Evolutionary conservation across 2,797 vertebrate species (phyloP), one percentile per base, ranked within the genome.

Genomic region (Sebastes taczanowskii): DNA sequence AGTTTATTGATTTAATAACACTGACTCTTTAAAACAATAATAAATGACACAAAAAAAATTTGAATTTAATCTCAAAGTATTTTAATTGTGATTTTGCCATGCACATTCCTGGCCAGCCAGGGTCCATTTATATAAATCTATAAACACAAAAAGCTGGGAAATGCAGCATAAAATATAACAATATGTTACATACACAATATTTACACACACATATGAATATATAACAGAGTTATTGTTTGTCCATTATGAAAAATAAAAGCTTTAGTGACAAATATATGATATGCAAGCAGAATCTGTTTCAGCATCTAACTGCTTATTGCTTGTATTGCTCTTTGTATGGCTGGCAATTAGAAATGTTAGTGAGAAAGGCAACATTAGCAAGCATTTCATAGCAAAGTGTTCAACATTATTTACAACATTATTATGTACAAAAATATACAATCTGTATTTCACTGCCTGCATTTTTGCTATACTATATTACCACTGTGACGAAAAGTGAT

Each of bases 21-120:
- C 2, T 55, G 5, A 53, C 6, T 69, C 16, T 55, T 22, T 55
- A 8, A 66, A 35, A 70, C 35, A 75, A 56, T 23, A 4, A 89
- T n/a, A 68, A 72, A 81, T 67, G 42, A 80, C 46, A 80, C 46
- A 68, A 79, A 81, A 23, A 70, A 71, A 82, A 71, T 76, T 61
- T 74, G 7, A 74, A 74, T 77, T 86, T 79, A 25, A 55, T 80
- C 30, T 53, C 56, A 8, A 55, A 77, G 42, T 83, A 11, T 75
- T 90, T 88, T 90, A 80, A 87, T 92, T 77, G 59, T 65, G 70
- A 87, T 86, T 90, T 52, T 84, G 64, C 71, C 86, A 86, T 88
- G 83, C 80, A 81, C 42, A 67, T 42, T 96, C 97, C 98, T 96
- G 98, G 96, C 98, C 98, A 96, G 97, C 97, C 97, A 99, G 97